Conservation (phyloP, 2,113 vertebrate species). For the Halichoeres trimaculatus region DNA sequence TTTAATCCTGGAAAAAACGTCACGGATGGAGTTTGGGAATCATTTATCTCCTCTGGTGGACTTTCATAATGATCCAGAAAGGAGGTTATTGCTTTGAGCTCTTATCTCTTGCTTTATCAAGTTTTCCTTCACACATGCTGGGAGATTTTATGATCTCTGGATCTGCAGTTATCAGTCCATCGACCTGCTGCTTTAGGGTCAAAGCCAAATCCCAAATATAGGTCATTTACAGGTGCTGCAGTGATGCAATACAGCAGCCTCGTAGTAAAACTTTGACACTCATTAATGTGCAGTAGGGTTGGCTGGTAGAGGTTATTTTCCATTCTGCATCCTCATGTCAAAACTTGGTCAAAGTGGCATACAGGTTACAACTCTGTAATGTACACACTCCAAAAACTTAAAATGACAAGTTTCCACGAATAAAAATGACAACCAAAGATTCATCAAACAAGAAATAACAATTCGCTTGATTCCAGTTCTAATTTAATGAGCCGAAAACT, state of each 20-base stretch:
- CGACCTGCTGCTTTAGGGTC: background rate
- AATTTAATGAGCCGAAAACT: too few species aligned
- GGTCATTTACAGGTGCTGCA: background rate
- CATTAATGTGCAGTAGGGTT: background rate
- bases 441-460: too few species aligned
- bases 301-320: too few species aligned
- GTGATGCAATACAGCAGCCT: too few species aligned
- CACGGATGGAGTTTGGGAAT: background rate
- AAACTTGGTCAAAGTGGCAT: too few species aligned
- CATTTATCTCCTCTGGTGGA: background rate
- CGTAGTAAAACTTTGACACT: too few species aligned
- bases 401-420: too few species aligned
- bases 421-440: too few species aligned
- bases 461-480: too few species aligned
- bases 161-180: constrained; percentile 15
- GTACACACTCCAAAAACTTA: too few species aligned
- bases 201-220: background rate
- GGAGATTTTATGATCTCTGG: constrained; percentile 21
- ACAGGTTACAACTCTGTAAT: too few species aligned
- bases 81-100: background rate
- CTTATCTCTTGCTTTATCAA: constrained; percentile 5
- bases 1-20: constrained; percentile 11
- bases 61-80: constrained; percentile 7
- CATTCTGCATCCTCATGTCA: too few species aligned
- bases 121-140: background rate